Evolutionary conservation across 30 jellyfish, hydroid and myxozoan species (phyloP).

Genomic region (Cassiopea andromeda): DNA sequence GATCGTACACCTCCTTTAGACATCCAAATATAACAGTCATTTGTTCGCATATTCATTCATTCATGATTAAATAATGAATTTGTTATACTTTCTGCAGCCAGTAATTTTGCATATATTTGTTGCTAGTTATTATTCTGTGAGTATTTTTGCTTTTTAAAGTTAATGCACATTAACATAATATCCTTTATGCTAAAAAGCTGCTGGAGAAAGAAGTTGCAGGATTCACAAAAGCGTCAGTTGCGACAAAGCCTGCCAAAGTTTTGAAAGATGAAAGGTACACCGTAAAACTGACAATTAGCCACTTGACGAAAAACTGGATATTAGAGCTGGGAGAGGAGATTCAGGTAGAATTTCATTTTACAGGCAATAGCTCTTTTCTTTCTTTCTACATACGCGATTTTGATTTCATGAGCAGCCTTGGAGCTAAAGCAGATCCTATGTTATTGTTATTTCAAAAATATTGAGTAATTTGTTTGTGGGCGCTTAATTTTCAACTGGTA

Average conservation of each 20-base stretch:
- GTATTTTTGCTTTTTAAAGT: neutral
- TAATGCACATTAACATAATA: too few species aligned
- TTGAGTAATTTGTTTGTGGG: too few species aligned
- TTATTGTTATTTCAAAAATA: too few species aligned
- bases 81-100: neutral
- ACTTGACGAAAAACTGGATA: neutral
- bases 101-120: neutral
- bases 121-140: neutral
- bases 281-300: neutral
- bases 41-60: neutral
- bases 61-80: neutral
- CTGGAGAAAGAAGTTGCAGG: neutral
- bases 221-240: neutral
- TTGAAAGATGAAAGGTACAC: neutral
- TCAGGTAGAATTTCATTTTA: neutral
- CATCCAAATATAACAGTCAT: neutral
- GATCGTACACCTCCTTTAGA: neutral
- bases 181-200: too few species aligned
- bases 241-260: neutral
- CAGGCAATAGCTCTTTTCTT: too few species aligned
- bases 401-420: too few species aligned
- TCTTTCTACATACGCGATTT: too few species aligned
- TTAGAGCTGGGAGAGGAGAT: neutral
- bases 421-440: too few species aligned
- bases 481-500: too few species aligned